These are phyloP conservation scores for Neostethus bicornis DNA, from an alignment of 2,797 vertebrate species.

Conservation along the genomic window DNA sequence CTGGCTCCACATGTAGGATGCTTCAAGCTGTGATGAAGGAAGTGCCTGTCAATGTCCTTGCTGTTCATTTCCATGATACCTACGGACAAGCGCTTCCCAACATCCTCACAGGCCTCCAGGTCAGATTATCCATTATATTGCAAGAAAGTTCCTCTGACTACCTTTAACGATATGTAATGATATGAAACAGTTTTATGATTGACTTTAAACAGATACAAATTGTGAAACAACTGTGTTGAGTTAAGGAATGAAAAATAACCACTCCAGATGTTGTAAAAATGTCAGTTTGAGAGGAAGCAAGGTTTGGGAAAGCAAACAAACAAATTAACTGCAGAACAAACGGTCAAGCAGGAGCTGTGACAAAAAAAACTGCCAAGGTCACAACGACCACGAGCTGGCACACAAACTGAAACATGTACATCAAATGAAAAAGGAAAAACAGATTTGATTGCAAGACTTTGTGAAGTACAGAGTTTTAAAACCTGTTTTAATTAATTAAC, in stretches of 20 bases:
- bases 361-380: too few species aligned
- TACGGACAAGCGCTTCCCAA: constrained; percentile 95
- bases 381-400: too few species aligned
- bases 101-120: constrained; percentile 93
- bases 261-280: neutral
- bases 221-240: neutral
- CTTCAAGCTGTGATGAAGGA: constrained; percentile 89
- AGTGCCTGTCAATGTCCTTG: constrained; percentile 85
- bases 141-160: neutral
- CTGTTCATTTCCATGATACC: constrained; percentile 95
- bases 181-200: neutral
- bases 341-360: too few species aligned
- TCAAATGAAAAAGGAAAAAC: too few species aligned
- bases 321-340: too few species aligned
- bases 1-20: constrained; percentile 90
- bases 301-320: too few species aligned
- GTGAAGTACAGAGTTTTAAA: too few species aligned
- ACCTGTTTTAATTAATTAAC: too few species aligned
- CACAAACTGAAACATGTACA: too few species aligned
- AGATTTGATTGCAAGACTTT: too few species aligned
- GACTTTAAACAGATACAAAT: neutral
- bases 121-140: constrained; percentile 60
- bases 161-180: too few species aligned
- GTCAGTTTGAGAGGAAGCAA: too few species aligned
- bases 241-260: neutral